phyloP scores from a whole-genome alignment of 2,113 vertebrate genomes.

The Phalacrocorax aristotelis region DNA sequence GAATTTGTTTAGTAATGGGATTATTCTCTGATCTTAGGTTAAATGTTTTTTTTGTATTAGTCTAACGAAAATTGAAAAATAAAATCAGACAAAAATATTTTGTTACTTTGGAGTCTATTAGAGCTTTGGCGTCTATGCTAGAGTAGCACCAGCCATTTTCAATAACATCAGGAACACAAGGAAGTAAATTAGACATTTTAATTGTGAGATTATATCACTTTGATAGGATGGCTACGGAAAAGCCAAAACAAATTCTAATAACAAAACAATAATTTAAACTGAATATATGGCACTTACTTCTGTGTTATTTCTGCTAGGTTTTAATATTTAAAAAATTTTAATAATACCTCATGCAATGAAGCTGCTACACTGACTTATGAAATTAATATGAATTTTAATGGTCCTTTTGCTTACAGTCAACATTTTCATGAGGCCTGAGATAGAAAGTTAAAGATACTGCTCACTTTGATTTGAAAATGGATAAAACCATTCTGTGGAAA shows the following conservation, averaged over 20 bases:
- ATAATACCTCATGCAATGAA: neutral
- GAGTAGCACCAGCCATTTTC: neutral
- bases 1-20: neutral
- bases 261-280: slow-evolving; percentile 50
- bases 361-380: neutral
- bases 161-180: neutral
- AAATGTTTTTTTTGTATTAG: slow-evolving; percentile 22
- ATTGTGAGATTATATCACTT: slow-evolving; percentile 56
- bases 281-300: neutral
- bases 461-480: neutral
- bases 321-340: neutral
- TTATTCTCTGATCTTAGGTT: slow-evolving; percentile 8
- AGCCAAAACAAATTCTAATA: slow-evolving; percentile 49
- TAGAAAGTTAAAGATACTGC: neutral
- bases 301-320: neutral
- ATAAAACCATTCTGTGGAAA: neutral
- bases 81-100: slow-evolving; percentile 24
- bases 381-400: neutral
- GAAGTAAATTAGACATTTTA: slow-evolving; percentile 65
- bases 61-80: slow-evolving; percentile 41
- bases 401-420: neutral
- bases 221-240: neutral
- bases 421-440: neutral
- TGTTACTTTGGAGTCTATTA: slow-evolving; percentile 31
- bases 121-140: neutral